Conservation (phyloP, 2,888 invertebrate genomes). For the Acronicta psi region DNA sequence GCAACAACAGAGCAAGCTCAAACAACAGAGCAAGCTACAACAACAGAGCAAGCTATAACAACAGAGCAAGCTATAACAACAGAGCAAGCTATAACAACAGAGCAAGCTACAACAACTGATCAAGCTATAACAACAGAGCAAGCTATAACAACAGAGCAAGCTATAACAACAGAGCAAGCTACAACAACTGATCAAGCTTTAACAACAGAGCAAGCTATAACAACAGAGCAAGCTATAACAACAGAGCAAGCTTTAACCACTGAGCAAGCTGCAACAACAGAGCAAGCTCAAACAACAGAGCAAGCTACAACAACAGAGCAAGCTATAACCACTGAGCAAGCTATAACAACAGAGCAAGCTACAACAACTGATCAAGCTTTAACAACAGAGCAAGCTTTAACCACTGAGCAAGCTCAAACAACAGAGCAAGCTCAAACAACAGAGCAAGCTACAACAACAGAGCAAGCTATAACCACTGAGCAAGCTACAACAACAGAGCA, state of each 20-base stretch:
- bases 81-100: not conserved
- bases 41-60: too few species aligned
- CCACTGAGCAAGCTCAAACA: too few species aligned
- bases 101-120: not conserved
- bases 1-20: not conserved
- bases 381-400: not conserved
- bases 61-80: too few species aligned
- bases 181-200: not conserved
- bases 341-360: too few species aligned
- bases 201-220: not conserved
- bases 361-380: constrained; percentile 5
- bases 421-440: too few species aligned
- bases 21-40: too few species aligned
- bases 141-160: not conserved
- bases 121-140: not conserved
- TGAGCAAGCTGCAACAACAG: not conserved
- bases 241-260: constrained; percentile 4
- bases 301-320: too few species aligned
- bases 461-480: not conserved
- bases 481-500: not conserved
- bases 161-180: not conserved
- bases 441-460: not conserved
- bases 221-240: not conserved
- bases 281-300: too few species aligned
- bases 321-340: too few species aligned